These are phyloP conservation scores for Phoeniculus purpureus DNA, from an alignment of 2,797 vertebrate species.

Conservation along the genomic window DNA sequence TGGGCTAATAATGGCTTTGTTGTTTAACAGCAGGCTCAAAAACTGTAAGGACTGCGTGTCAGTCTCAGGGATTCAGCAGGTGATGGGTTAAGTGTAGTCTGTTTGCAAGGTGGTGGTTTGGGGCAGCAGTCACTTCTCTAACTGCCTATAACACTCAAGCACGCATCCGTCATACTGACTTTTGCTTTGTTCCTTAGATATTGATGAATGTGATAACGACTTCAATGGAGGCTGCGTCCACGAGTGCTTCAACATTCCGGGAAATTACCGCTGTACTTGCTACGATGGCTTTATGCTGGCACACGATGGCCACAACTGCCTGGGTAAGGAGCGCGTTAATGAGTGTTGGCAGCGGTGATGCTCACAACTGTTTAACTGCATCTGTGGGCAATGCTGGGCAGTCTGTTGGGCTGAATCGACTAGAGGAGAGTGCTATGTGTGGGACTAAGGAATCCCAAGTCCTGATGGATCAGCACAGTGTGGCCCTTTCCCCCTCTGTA, in stretches of 20 bases:
- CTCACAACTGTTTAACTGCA: not conserved
- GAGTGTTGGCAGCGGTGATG: not conserved
- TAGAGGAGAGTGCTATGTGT: not conserved
- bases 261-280: conserved; percentile 97
- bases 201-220: conserved; percentile 94
- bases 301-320: conserved; percentile 96
- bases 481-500: not conserved
- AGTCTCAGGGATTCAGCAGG: not conserved
- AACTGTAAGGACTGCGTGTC: not conserved
- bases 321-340: conserved; percentile 82
- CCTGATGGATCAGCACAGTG: too few species aligned
- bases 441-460: not conserved
- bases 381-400: fast-evolving
- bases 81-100: not conserved
- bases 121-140: not conserved
- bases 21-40: not conserved
- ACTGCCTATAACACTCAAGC: conserved; percentile 41
- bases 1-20: not conserved
- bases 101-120: conserved; percentile 33
- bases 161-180: conserved; percentile 60
- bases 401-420: not conserved
- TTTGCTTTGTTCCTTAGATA: conserved; percentile 83
- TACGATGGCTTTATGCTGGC: conserved; percentile 96
- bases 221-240: conserved; percentile 97
- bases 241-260: conserved; percentile 96